Evolutionary conservation across 2,113 vertebrate species (phyloP).

Genomic region (Nannobrachium achirus): DNA sequence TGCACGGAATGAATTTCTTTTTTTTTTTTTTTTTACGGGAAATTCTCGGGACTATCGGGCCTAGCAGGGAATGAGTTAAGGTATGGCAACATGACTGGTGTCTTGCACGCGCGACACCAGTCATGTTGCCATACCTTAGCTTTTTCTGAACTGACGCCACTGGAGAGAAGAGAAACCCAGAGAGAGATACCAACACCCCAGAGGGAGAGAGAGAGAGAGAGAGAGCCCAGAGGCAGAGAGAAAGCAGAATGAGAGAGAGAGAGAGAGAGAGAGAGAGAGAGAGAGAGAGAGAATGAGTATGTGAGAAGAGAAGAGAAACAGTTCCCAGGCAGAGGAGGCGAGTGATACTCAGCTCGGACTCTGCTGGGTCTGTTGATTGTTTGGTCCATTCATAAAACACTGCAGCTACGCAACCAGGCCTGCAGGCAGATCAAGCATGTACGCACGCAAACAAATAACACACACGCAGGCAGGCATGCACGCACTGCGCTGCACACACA

Average conservation of each 20-base stretch:
- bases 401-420: slow-evolving; percentile 41
- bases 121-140: too few species aligned
- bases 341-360: background rate
- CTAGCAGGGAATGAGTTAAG: too few species aligned
- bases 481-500: background rate
- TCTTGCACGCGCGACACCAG: too few species aligned
- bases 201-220: background rate
- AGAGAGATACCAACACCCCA: background rate
- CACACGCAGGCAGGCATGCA: too few species aligned
- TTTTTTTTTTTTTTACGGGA: too few species aligned
- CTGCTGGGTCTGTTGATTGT: background rate
- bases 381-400: slow-evolving; percentile 3
- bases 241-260: background rate
- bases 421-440: background rate
- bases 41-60: too few species aligned
- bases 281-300: background rate
- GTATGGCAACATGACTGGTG: too few species aligned
- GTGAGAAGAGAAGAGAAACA: background rate
- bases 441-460: too few species aligned
- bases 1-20: too few species aligned
- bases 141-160: too few species aligned
- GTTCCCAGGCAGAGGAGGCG: background rate
- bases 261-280: background rate
- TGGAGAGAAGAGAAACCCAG: background rate
- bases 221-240: background rate